Evolutionary conservation across 2,888 invertebrate genomes (phyloP).

Genomic region (Lasioglossum villosulum): DNA sequence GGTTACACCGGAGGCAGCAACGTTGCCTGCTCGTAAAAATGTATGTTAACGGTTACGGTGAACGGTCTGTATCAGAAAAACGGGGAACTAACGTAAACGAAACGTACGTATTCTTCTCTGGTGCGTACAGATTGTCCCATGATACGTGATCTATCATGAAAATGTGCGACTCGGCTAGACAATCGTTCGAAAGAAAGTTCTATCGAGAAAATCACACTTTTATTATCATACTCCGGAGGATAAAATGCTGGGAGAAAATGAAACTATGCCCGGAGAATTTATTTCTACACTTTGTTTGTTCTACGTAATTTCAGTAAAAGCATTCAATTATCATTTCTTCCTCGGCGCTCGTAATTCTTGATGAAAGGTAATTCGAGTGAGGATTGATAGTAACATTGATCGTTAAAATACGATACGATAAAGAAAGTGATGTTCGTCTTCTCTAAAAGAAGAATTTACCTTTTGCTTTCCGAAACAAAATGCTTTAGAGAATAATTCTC

Average conservation of each 20-base stretch:
- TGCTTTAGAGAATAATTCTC: slow-evolving; percentile 11
- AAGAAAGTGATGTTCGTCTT: slow-evolving; percentile 8
- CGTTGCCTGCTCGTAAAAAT: slow-evolving; percentile 70
- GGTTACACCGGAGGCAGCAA: slow-evolving; percentile 74
- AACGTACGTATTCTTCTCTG: background rate
- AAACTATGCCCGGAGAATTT: background rate
- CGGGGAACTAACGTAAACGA: background rate
- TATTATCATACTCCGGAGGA: background rate
- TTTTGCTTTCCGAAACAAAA: slow-evolving; percentile 11
- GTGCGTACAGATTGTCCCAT: background rate
- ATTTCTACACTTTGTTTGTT: background rate
- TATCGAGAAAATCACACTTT: background rate
- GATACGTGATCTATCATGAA: background rate
- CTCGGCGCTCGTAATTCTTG: background rate
- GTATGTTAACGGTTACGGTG: slow-evolving; percentile 75
- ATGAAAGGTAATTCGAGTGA: background rate
- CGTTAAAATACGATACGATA: background rate
- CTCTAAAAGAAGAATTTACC: slow-evolving; percentile 14
- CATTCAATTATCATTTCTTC: background rate
- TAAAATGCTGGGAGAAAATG: background rate
- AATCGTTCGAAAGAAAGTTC: background rate
- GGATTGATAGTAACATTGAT: background rate
- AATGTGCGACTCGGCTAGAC: background rate
- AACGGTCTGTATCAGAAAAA: slow-evolving; percentile 31
- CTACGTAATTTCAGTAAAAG: background rate